Conservation (phyloP, 2,797 vertebrate genomes). For the Squalus acanthias region DNA sequence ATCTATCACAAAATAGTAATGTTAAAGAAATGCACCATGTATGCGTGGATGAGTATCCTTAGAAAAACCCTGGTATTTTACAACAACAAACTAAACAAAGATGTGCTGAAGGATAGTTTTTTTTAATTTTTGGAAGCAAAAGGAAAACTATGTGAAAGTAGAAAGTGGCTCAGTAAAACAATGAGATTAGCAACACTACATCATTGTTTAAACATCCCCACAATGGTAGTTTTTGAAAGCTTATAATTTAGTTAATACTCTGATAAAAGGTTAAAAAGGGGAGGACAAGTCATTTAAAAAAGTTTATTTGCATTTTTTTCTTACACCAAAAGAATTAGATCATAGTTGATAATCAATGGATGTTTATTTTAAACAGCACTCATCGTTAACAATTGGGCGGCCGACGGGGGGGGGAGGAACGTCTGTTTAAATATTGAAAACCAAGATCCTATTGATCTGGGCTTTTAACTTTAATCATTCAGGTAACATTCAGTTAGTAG, state of each 20-base stretch:
- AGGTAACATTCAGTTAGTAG: background rate
- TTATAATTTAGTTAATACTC: background rate
- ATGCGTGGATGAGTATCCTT: background rate
- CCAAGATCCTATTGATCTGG: background rate
- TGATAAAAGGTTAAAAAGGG: background rate
- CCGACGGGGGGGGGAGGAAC: background rate
- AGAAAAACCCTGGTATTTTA: background rate
- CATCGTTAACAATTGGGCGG: background rate
- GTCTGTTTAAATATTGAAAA: background rate
- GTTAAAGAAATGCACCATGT: constrained; percentile 10
- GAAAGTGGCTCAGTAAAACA: background rate
- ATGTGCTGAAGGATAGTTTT: background rate
- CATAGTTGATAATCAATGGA: background rate
- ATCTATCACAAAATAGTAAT: constrained; percentile 20
- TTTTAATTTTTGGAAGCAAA: background rate
- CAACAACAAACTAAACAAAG: background rate
- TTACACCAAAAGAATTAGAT: background rate
- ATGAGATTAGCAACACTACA: background rate
- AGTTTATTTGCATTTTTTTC: background rate
- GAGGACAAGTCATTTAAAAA: background rate
- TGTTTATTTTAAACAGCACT: background rate
- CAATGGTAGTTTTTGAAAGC: background rate
- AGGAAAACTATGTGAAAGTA: background rate
- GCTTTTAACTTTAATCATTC: constrained; percentile 1
- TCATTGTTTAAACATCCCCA: background rate